Base-by-base conservation (phyloP, 1,140 invertebrate species). In the Marisa cornuarietis region DNA sequence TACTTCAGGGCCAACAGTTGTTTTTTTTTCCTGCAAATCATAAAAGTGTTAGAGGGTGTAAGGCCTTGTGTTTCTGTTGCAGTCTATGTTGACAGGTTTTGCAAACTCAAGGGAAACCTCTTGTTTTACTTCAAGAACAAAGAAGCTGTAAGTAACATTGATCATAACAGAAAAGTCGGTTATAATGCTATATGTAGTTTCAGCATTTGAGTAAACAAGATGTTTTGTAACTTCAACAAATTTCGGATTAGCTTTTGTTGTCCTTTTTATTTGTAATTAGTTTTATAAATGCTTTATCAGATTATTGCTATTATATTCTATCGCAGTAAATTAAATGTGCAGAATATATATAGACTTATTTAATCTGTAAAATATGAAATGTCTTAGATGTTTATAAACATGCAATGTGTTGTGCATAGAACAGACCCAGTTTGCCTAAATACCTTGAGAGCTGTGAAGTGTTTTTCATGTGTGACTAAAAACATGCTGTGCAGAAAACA, bases 61-160 rank as follows among this genome's bases (percentile, higher is more conserved):
- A 18, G 8, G 54, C 16, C 9, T 58, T 58, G 54, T 14, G 20
- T 71, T 49, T 75, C n/a, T 62, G 54, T 76, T 77, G 31, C 86
- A 97, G 96, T 95, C 81, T 95, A 94, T 90, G 92, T 94, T 81
- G 94, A 96, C 88, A 92, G 96, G 90, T 98, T 96, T 95, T 98
- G 96, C 92, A 94, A 96, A 79, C 92, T 99, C 26, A 93, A 96
- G 86, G 97, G 97, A 76, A 98, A 98, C 92, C 91, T 98, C 8
- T 91, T 99, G 72, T 98, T 99, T 92, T 98, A 98, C 91, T 95
- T 98, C 90, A 98, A 98, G 91, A 95, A 94, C 51, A 94, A 95
- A 82, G 96, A 98, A 90, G 95, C 95, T 42, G 90, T 91, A 85
- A 90, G 88, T 82, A 69, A 68, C 22, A 58, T 68, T 14, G 52